phyloP scores from a whole-genome alignment of 2,797 vertebrate genomes.

The Chrysocyon brachyurus region DNA sequence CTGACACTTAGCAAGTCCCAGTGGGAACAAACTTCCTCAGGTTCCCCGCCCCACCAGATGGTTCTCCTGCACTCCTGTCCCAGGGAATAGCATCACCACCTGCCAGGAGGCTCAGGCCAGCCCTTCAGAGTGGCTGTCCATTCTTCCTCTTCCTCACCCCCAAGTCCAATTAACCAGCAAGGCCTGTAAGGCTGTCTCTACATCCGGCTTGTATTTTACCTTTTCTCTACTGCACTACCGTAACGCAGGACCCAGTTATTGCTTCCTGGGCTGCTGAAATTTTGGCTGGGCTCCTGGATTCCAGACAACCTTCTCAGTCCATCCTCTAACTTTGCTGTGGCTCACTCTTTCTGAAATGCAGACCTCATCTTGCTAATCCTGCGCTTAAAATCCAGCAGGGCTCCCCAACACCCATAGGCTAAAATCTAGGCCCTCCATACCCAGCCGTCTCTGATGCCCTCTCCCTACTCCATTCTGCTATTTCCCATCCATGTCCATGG shows the following conservation, averaged over 20 bases:
- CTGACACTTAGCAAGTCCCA: neutral
- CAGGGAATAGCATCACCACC: neutral
- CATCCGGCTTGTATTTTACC: neutral
- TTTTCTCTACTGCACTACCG: neutral
- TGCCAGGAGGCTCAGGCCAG: neutral
- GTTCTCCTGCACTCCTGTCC: neutral
- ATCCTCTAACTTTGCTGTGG: neutral
- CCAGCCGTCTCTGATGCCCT: neutral
- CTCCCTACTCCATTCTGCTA: neutral
- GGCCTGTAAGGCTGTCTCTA: neutral
- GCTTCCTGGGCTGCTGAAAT: neutral
- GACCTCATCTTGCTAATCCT: neutral
- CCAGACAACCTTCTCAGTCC: neutral
- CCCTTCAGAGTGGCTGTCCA: neutral
- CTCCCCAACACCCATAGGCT: neutral
- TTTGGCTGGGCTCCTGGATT: neutral
- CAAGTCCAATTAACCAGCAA: neutral
- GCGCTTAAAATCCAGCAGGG: neutral
- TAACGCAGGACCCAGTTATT: neutral
- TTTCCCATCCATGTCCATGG: neutral
- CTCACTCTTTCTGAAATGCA: neutral
- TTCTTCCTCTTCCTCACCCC: neutral
- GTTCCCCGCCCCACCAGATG: accelerated
- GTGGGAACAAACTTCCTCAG: neutral
- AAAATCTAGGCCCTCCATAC: neutral